Conservation (phyloP, 2,113 vertebrate genomes). For the Mungos mungo region DNA sequence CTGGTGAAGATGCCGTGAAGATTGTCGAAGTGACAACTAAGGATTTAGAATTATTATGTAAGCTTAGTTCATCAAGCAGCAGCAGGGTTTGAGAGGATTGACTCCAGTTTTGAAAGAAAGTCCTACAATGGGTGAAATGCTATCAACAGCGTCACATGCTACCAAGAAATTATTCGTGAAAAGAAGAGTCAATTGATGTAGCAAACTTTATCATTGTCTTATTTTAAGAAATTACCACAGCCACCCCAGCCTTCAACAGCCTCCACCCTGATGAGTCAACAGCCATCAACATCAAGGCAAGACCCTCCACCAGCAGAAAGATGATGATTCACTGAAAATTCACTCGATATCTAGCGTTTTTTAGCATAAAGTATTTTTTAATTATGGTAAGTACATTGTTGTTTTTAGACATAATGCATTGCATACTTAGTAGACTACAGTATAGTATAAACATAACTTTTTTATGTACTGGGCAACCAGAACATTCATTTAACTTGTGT, state of each 20-base stretch:
- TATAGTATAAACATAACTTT: background rate
- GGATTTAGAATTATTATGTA: background rate
- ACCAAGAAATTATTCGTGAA: background rate
- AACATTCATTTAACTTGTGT: background rate
- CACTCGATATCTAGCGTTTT: background rate
- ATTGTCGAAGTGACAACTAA: background rate
- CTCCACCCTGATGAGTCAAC: background rate
- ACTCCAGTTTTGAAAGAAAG: background rate
- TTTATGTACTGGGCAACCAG: background rate
- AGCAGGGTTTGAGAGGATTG: background rate
- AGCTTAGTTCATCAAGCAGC: background rate
- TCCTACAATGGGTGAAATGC: background rate
- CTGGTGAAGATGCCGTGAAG: background rate
- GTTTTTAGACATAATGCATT: background rate
- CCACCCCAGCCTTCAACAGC: background rate
- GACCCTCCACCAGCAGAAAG: background rate
- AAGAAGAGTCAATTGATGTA: background rate
- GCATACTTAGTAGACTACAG: background rate
- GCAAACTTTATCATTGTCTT: background rate
- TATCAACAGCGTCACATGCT: background rate
- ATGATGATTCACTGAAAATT: background rate
- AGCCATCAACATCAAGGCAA: background rate
- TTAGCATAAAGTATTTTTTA: background rate
- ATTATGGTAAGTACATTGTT: background rate
- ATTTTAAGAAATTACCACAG: background rate